These are phyloP conservation scores for Zophobas morio DNA, from an alignment of 1,140 invertebrate species.

Conservation along the genomic window DNA sequence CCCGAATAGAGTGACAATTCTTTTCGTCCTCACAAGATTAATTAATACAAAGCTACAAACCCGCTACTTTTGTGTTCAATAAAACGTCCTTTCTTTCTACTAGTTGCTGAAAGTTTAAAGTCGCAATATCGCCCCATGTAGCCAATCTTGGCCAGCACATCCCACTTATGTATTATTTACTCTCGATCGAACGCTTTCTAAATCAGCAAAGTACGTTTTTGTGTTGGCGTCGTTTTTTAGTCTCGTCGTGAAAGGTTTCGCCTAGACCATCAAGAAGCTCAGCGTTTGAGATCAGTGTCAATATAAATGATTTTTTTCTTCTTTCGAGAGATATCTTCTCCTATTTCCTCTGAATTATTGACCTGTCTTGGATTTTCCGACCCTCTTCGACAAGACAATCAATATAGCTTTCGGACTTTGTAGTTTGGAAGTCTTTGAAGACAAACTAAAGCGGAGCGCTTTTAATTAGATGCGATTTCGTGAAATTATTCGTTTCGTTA, in stretches of 20 bases:
- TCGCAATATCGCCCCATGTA: too few relatives aligned
- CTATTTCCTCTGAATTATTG: background rate
- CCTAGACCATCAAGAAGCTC: background rate
- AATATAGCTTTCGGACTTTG: background rate
- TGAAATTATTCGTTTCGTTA: background rate
- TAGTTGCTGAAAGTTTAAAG: too few relatives aligned
- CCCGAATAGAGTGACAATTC: too few relatives aligned
- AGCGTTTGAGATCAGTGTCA: background rate
- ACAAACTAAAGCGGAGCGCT: too few relatives aligned
- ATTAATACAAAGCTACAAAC: too few relatives aligned
- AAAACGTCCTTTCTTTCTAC: too few relatives aligned
- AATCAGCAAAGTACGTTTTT: constrained; percentile 9
- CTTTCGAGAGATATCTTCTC: background rate
- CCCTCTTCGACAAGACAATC: background rate
- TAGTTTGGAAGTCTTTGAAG: too few relatives aligned
- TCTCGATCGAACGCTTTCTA: background rate
- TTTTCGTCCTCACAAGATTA: too few relatives aligned
- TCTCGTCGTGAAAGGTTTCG: constrained; percentile 5
- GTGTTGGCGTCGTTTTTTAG: background rate
- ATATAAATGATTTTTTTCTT: background rate
- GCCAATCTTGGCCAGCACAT: background rate
- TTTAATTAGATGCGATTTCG: constrained; percentile 7
- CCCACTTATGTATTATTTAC: constrained; percentile 14
- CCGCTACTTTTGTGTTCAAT: too few relatives aligned
- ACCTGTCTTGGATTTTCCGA: background rate